These are phyloP conservation scores for Coryphaenoides rupestris DNA, from an alignment of 2,113 vertebrate species.

Conservation along the genomic window DNA sequence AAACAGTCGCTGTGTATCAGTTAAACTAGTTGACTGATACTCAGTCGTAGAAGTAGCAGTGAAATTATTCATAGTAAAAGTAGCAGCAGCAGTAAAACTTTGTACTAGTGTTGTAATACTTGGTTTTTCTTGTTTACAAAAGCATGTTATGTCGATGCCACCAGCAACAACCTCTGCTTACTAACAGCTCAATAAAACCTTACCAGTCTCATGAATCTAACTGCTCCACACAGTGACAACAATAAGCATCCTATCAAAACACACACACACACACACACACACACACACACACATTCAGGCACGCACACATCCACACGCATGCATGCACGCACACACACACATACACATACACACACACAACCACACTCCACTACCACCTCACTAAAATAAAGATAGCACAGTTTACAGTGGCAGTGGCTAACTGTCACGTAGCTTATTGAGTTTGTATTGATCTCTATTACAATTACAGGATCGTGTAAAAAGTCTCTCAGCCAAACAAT, in stretches of 20 bases:
- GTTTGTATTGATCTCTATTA: constrained; percentile 67
- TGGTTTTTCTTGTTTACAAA: too few species aligned
- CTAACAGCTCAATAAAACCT: too few species aligned
- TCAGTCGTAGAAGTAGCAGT: constrained; percentile 7
- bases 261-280: constrained; percentile 1
- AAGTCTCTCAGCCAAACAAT: constrained; percentile 55
- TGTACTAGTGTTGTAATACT: background rate
- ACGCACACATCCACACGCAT: background rate
- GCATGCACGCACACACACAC: constrained; percentile 4
- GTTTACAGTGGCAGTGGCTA: constrained; percentile 32
- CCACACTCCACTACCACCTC: background rate
- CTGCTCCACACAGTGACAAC: background rate
- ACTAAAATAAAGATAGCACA: too few species aligned
- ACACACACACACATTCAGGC: background rate
- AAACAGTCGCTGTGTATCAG: too few species aligned
- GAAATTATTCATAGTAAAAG: too few species aligned
- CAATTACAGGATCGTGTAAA: constrained; percentile 54
- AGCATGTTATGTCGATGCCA: too few species aligned
- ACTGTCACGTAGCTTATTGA: constrained; percentile 51
- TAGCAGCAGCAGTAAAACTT: background rate
- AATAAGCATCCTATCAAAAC: background rate
- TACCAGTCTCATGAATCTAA: too few species aligned
- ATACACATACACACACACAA: constrained; percentile 10
- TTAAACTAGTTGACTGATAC: background rate
- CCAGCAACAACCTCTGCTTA: too few species aligned